A percentile compares a stretch with the other conserved stretches of the same genome.
phyloP scores from a whole-genome alignment of 2,888 invertebrate species.

The Drosophila infuscata region DNA sequence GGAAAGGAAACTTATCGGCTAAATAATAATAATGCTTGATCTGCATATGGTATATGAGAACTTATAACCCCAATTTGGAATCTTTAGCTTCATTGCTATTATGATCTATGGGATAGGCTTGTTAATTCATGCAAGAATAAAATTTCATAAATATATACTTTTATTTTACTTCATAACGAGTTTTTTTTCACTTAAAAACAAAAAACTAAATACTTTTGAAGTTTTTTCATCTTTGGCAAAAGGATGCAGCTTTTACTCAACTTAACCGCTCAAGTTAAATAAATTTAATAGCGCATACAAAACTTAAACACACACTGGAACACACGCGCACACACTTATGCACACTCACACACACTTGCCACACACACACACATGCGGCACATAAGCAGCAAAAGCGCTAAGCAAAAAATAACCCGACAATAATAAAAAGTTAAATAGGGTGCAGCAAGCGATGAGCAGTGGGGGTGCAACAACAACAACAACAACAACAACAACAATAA shows the following conservation, averaged over 20 bases:
- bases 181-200: background rate
- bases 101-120: background rate
- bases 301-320: constrained; percentile 32
- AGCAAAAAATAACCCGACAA: constrained; percentile 42
- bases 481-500: constrained; percentile 1
- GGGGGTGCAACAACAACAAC: constrained; percentile 9
- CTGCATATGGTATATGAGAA: background rate
- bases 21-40: background rate
- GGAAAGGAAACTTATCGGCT: background rate
- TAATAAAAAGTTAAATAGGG: constrained; percentile 75
- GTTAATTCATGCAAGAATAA: background rate
- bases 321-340: constrained; percentile 1
- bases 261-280: constrained; percentile 44
- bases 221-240: too few relatives aligned
- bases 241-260: constrained; percentile 1
- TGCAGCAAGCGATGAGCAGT: constrained; percentile 70
- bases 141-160: too few relatives aligned
- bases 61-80: background rate
- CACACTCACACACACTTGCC: constrained; percentile 14
- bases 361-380: constrained; percentile 12
- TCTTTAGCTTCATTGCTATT: background rate
- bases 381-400: constrained; percentile 29
- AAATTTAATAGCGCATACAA: constrained; percentile 62
- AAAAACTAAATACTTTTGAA: background rate
- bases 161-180: background rate